phyloP scores from a whole-genome alignment of 2,113 vertebrate species.

The Eupsittula cactorum region DNA sequence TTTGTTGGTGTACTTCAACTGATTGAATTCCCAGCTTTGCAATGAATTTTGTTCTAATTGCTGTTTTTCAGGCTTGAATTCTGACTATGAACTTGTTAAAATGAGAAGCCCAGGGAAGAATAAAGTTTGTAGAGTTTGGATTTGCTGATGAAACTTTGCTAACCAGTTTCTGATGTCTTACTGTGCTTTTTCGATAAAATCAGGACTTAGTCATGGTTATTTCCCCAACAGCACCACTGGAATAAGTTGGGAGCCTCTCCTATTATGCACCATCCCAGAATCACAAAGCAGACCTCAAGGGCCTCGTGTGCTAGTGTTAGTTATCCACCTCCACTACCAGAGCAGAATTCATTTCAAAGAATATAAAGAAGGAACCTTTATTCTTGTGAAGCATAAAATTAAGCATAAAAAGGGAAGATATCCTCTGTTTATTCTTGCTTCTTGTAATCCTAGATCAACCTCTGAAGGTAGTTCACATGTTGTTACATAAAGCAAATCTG shows the following conservation, averaged over 20 bases:
- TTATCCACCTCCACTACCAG: background rate
- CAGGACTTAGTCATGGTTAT: background rate
- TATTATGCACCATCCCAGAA: background rate
- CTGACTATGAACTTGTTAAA: background rate
- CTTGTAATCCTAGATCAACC: background rate
- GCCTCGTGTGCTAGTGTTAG: background rate
- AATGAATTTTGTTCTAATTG: background rate
- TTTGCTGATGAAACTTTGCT: background rate
- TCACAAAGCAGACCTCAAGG: background rate
- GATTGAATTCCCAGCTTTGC: slow-evolving; percentile 16
- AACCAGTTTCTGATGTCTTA: background rate
- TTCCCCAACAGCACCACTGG: background rate
- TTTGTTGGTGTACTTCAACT: background rate
- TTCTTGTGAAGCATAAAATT: background rate
- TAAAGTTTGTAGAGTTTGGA: background rate
- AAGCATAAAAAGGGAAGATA: background rate
- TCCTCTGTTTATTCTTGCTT: background rate
- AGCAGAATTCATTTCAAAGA: background rate
- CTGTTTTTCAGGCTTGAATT: background rate
- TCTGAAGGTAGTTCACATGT: background rate
- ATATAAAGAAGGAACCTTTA: background rate
- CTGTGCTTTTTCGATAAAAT: background rate
- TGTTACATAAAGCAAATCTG: background rate
- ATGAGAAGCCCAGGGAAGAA: background rate
- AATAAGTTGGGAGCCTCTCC: background rate